Conservation (phyloP, 1,140 invertebrate genomes). For the Hestina assimilis region DNA sequence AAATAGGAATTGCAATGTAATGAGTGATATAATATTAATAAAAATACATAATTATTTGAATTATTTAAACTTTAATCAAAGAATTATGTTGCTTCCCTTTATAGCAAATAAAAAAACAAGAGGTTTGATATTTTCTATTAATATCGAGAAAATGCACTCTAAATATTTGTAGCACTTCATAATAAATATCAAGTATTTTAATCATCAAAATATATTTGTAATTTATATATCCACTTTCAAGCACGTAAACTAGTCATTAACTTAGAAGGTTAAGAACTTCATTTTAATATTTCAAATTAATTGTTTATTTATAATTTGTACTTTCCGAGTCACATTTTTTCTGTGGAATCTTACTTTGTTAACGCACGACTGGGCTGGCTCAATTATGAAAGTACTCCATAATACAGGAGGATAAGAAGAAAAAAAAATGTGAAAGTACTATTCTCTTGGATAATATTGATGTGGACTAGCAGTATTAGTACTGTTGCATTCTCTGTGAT, state of each 20-base stretch:
- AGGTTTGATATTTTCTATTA: background rate
- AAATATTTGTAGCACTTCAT: constrained; percentile 13
- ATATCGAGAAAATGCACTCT: constrained; percentile 4
- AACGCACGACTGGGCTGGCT: no score
- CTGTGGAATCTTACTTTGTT: no score
- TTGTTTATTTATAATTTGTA: background rate
- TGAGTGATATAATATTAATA: constrained; percentile 1
- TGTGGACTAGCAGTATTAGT: no score
- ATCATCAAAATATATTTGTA: background rate
- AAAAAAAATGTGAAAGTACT: no score
- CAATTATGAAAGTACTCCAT: no score
- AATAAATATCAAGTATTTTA: constrained; percentile 9
- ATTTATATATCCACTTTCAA: constrained; percentile 24
- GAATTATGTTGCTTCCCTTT: background rate
- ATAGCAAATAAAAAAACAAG: background rate
- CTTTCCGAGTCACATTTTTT: no score
- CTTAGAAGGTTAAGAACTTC: background rate
- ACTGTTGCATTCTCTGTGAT: no score
- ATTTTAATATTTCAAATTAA: background rate
- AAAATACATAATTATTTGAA: constrained; percentile 3
- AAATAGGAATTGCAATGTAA: constrained; percentile 42
- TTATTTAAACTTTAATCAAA: constrained; percentile 14
- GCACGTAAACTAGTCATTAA: constrained; percentile 20
- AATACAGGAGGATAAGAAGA: no score
- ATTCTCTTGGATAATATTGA: no score